Conservation (phyloP, 2,113 vertebrate genomes). For the Deroptyus accipitrinus region DNA sequence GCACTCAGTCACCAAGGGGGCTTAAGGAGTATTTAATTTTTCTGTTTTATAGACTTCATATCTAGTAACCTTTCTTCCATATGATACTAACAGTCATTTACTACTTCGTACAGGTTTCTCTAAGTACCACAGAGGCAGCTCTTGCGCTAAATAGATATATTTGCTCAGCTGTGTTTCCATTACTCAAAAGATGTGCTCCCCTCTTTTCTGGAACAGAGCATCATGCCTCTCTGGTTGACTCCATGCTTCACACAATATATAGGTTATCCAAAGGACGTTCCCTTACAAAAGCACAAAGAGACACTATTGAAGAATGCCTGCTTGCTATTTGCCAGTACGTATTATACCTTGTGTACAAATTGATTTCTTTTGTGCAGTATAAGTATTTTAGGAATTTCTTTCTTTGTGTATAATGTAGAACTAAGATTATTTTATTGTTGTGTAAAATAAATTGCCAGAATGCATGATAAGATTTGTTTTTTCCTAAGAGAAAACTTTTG, state of each 20-base stretch:
- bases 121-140: conserved; percentile 93
- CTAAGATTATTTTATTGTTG: background rate
- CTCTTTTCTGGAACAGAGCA: conserved; percentile 95
- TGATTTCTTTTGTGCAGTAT: background rate
- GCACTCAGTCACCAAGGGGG: background rate
- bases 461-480: background rate
- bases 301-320: conserved; percentile 96
- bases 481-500: background rate
- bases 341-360: background rate
- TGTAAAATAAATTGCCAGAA: background rate
- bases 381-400: background rate
- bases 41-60: background rate
- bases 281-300: conserved; percentile 96
- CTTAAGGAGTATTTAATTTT: background rate
- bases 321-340: conserved; percentile 93
- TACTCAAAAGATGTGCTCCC: conserved; percentile 93
- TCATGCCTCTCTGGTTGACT: conserved; percentile 89
- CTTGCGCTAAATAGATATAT: conserved; percentile 95
- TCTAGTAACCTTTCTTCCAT: background rate
- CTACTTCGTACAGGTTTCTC: conserved; percentile 79
- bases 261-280: conserved; percentile 94
- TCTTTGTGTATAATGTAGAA: background rate
- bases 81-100: background rate
- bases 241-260: conserved; percentile 94
- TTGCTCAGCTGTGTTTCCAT: conserved; percentile 91